These are phyloP conservation scores for Percopsis omiscomaycus DNA, from an alignment of 2,797 vertebrate genomes.

Conservation along the genomic window DNA sequence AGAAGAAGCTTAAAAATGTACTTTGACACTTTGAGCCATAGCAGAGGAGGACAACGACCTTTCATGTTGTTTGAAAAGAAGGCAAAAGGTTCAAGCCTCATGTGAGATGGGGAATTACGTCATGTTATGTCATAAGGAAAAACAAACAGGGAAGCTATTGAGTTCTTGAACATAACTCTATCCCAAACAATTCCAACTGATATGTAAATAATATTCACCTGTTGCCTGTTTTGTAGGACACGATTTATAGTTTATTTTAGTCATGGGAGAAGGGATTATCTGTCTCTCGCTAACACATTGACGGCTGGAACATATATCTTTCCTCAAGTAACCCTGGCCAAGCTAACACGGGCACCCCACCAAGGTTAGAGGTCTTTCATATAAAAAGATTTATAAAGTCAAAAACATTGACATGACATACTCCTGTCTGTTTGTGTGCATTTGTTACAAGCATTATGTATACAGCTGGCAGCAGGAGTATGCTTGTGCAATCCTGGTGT, in stretches of 20 bases:
- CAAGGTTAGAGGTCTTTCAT: slow-evolving; percentile 33
- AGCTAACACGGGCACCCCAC: background rate
- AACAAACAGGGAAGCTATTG: background rate
- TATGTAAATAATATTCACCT: background rate
- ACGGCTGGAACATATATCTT: background rate
- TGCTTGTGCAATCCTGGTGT: background rate
- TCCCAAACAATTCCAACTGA: background rate
- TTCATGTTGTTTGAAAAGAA: slow-evolving; percentile 1
- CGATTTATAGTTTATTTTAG: background rate
- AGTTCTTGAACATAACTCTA: too few species aligned
- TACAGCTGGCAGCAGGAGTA: background rate
- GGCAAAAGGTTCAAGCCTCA: background rate
- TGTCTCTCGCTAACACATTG: background rate
- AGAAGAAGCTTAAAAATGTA: background rate
- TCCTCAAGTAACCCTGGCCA: background rate
- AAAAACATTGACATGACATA: slow-evolving; percentile 12
- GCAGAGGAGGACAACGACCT: background rate
- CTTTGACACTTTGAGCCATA: background rate
- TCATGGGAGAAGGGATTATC: background rate
- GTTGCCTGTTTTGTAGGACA: background rate
- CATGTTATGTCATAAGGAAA: background rate
- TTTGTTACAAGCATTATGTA: background rate
- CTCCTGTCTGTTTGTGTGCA: slow-evolving; percentile 6
- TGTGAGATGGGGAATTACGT: background rate
- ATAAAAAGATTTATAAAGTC: slow-evolving; percentile 27